Conservation (phyloP, 2,888 invertebrate genomes). For the Mesoligia furuncula region DNA sequence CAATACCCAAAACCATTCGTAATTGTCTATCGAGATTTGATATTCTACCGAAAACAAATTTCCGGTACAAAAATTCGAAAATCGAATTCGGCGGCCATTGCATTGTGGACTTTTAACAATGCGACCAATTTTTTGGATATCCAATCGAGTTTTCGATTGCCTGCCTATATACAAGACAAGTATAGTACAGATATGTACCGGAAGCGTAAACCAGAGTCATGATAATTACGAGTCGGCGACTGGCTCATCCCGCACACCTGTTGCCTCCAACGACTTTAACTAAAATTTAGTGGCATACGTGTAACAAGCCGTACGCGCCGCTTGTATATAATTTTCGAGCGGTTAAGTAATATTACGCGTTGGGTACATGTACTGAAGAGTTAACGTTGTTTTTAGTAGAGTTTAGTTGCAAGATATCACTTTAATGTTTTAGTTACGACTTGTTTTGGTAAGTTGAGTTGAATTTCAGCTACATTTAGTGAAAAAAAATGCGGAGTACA, state of each 20-base stretch:
- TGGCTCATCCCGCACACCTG: slow-evolving; percentile 87
- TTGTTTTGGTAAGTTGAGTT: slow-evolving; percentile 32
- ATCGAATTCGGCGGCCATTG: slow-evolving; percentile 30
- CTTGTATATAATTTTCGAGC: slow-evolving; percentile 86
- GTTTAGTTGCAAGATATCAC: slow-evolving; percentile 61
- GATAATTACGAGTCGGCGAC: slow-evolving; percentile 85
- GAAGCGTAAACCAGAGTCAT: slow-evolving; percentile 76
- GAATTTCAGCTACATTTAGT: slow-evolving; percentile 15
- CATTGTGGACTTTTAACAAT: slow-evolving; percentile 38
- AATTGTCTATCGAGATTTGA: slow-evolving; percentile 16
- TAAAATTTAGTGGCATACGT: slow-evolving; percentile 88
- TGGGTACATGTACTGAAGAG: slow-evolving; percentile 69
- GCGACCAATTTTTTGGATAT: slow-evolving; percentile 54
- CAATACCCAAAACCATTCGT: slow-evolving; percentile 8
- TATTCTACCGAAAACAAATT: slow-evolving; percentile 40
- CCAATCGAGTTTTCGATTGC: slow-evolving; percentile 46
- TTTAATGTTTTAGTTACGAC: slow-evolving; percentile 56
- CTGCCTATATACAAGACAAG: slow-evolving; percentile 23
- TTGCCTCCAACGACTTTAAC: slow-evolving; percentile 86
- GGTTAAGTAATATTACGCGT: slow-evolving; percentile 83
- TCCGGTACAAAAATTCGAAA: slow-evolving; percentile 38
- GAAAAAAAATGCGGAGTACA: not conserved
- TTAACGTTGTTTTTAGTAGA: slow-evolving; percentile 69
- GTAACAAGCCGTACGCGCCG: slow-evolving; percentile 82
- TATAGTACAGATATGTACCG: slow-evolving; percentile 36